Evolutionary conservation across 2,888 invertebrate genomes (phyloP).

Genomic region (Abscondita cerata): DNA sequence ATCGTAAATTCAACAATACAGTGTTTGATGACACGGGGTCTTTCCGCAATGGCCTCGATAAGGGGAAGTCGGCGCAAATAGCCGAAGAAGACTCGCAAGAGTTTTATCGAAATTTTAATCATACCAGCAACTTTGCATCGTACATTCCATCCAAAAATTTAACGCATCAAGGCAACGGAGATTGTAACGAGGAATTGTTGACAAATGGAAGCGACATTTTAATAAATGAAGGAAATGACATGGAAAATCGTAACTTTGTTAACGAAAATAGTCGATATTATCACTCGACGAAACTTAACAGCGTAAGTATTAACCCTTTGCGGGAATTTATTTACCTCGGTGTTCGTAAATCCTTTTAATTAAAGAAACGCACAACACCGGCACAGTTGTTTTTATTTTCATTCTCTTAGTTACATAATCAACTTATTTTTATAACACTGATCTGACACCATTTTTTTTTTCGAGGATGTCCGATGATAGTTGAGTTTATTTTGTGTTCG

Average conservation of each 20-base stretch:
- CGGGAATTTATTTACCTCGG: no score
- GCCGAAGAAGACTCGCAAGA: conserved; percentile 5
- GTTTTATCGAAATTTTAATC: conserved; percentile 49
- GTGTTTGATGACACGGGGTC: conserved; percentile 20
- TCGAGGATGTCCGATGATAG: conserved; percentile 22
- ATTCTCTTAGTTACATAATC: conserved; percentile 20
- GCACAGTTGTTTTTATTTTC: conserved; percentile 21
- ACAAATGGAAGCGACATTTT: conserved; percentile 14
- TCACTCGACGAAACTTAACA: conserved; percentile 29
- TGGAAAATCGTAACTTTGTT: conserved; percentile 31
- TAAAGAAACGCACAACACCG: conserved; percentile 9
- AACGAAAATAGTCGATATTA: conserved; percentile 27
- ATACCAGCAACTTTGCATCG: conserved; percentile 68
- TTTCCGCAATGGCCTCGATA: conserved; percentile 32
- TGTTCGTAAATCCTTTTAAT: no score
- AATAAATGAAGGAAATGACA: conserved; percentile 25
- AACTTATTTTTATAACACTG: conserved; percentile 22
- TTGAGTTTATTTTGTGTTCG: conserved; percentile 13
- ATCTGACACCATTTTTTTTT: conserved; percentile 20
- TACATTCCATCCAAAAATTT: conserved; percentile 62
- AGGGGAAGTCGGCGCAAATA: conserved; percentile 1
- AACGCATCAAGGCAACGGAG: conserved; percentile 57
- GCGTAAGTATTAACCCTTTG: conserved; percentile 26
- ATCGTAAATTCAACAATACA: conserved; percentile 33
- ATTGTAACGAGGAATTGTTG: conserved; percentile 20